A percentile compares a stretch with the other conserved stretches of the same genome.
phyloP scores from a whole-genome alignment of 2,797 vertebrate genomes.

The Sebastes jordani region DNA sequence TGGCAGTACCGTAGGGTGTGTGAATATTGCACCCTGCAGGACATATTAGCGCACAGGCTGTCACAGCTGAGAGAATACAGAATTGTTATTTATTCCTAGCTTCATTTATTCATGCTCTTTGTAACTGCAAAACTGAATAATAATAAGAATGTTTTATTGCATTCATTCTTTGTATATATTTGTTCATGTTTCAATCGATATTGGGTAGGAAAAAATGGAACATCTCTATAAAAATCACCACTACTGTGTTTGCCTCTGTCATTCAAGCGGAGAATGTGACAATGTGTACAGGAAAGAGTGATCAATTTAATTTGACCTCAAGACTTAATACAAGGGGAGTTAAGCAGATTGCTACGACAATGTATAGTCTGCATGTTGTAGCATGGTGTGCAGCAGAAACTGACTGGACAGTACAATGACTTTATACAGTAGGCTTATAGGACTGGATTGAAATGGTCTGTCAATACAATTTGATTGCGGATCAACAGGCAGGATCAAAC shows the following conservation, averaged over 20 bases:
- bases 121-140: too few relatives aligned
- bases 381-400: not conserved
- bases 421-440: not conserved
- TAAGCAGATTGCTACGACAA: not conserved
- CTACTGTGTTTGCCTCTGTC: not conserved
- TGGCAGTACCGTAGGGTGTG: too few relatives aligned
- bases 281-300: not conserved
- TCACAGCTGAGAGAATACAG: too few relatives aligned
- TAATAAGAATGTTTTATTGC: too few relatives aligned
- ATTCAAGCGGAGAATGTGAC: not conserved
- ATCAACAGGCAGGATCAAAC: constrained; percentile 8
- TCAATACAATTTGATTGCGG: constrained; percentile 26
- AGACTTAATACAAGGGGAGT: not conserved
- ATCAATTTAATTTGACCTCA: not conserved
- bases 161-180: too few relatives aligned
- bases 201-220: too few relatives aligned
- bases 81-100: too few relatives aligned
- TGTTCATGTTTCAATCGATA: too few relatives aligned
- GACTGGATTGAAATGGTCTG: constrained; percentile 20
- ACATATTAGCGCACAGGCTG: too few relatives aligned
- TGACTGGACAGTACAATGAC: not conserved
- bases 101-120: too few relatives aligned
- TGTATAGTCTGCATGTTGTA: not conserved
- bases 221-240: not conserved
- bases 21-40: too few relatives aligned